phyloP scores from a whole-genome alignment of 1,140 invertebrate species.

The Megalonaias nervosa region DNA sequence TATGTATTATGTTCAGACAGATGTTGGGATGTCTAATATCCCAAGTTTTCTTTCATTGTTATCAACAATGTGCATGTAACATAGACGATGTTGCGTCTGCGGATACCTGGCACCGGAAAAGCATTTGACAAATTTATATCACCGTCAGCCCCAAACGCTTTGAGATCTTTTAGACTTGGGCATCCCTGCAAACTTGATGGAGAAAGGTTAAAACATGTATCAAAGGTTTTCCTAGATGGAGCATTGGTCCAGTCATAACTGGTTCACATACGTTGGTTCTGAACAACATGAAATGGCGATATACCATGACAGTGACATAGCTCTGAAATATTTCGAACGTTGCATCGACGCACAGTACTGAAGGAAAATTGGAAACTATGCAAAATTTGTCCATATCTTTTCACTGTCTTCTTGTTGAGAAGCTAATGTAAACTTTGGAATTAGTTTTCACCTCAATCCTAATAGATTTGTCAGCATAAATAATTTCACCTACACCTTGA shows the following conservation, averaged over 20 bases:
- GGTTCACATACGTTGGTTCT: neutral
- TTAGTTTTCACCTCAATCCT: neutral
- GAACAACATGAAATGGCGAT: slow-evolving; percentile 1
- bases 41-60: slow-evolving; percentile 21
- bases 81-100: slow-evolving; percentile 11
- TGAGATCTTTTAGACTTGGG: slow-evolving; percentile 7
- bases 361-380: slow-evolving; percentile 9
- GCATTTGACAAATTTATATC: slow-evolving; percentile 20
- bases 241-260: slow-evolving; percentile 5
- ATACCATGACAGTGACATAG: slow-evolving; percentile 6
- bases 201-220: slow-evolving; percentile 7
- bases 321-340: slow-evolving; percentile 19
- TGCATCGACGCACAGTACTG: slow-evolving; percentile 14
- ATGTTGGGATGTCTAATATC: slow-evolving; percentile 3
- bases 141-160: slow-evolving; percentile 16
- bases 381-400: slow-evolving; percentile 19
- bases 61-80: slow-evolving; percentile 25
- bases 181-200: neutral
- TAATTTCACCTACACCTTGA: slow-evolving; percentile 8
- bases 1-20: neutral
- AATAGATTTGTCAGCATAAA: neutral
- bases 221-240: slow-evolving; percentile 7
- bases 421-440: slow-evolving; percentile 1
- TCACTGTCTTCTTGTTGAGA: slow-evolving; percentile 8
- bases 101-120: slow-evolving; percentile 8